phyloP scores from a whole-genome alignment of 2,797 vertebrate genomes.

The Sternarchorhynchus goeldii region DNA sequence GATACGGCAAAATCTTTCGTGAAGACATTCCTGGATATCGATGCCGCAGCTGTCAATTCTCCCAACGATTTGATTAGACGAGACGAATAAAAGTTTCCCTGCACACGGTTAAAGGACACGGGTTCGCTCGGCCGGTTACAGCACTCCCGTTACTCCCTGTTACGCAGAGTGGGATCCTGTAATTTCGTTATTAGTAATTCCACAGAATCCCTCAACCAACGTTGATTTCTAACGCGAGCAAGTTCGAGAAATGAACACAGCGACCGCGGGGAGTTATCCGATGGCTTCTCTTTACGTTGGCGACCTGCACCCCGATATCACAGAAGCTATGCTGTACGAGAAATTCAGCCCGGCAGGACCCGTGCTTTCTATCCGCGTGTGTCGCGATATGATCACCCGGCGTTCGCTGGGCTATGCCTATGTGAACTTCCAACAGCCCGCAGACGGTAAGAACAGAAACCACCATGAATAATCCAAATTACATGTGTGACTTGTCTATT shows the following conservation, averaged over 20 bases:
- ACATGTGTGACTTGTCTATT: too few relatives aligned
- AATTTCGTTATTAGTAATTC: constrained; percentile 43
- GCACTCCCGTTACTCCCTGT: constrained; percentile 17
- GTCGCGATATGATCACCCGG: constrained; percentile 91
- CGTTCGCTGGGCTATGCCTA: constrained; percentile 89
- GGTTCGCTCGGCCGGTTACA: constrained; percentile 2
- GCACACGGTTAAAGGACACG: not conserved
- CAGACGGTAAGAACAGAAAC: constrained; percentile 86
- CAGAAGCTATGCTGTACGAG: constrained; percentile 92
- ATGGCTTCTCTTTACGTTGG: constrained; percentile 93
- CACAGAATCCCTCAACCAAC: constrained; percentile 15
- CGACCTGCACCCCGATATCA: constrained; percentile 88
- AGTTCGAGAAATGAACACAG: constrained; percentile 83
- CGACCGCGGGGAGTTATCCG: constrained; percentile 87
- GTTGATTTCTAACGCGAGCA: constrained; percentile 44
- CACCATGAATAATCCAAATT: too few relatives aligned
- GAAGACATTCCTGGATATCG: constrained; percentile 37
- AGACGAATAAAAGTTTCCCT: constrained; percentile 48
- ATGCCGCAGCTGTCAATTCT: constrained; percentile 32
- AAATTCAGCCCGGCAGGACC: constrained; percentile 91
- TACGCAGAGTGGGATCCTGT: not conserved
- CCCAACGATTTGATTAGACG: constrained; percentile 25
- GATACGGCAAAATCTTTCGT: constrained; percentile 31
- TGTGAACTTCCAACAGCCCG: constrained; percentile 92
- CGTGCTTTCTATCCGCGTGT: constrained; percentile 88